Base-by-base conservation (phyloP, 2,113 vertebrate species). In the Chiloscyllium plagiosum region DNA sequence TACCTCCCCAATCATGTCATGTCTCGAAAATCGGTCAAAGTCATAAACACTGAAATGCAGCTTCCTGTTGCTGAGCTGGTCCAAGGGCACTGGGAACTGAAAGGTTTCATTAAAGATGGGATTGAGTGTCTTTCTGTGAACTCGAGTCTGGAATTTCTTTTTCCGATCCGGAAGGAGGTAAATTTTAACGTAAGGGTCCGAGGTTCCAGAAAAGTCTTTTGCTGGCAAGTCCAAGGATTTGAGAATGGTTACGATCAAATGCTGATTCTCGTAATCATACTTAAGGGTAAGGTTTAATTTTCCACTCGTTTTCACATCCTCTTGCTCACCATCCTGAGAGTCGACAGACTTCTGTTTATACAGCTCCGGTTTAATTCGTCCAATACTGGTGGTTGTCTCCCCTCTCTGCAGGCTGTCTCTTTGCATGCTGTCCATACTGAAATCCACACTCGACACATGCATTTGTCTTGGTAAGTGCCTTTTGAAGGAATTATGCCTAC, bases 281-380 rank as follows among this genome's bases (percentile, higher is more conserved):
- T 97, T 98, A 50, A 99, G 98, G 0, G 98, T 98, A 96, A 99
- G 99, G 97, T 99, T 99, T 85, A 99, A 98, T 96, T 99, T 99
- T 56, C 99, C 99, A n/a, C 99, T 99, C 0, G 98, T 98, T 97
- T 99, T 98, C 95, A 98, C 97, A 0, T 98, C 98, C 96, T 98
- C 98, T 95, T 98, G 97, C 94, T 96, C 96, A 50, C 98, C 98
- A 22, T 98, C 98, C 72, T 99, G 99, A 0, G 99, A 99, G 97
- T 99, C 99, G 96, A 99, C 99, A 0, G 99, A 99, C 96, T 98
- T 99, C 97, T 99, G 99, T 96, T 99, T 99, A 97, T 99, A 99
- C 96, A 99, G 98, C 96, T 99, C 99, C 0, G 99, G 99, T 96
- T 99, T 99, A 95, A 99, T 99, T 96, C 99, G 98, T 56, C 99